phyloP scores from a whole-genome alignment of 2,113 vertebrate species.

The Marmota monax region DNA sequence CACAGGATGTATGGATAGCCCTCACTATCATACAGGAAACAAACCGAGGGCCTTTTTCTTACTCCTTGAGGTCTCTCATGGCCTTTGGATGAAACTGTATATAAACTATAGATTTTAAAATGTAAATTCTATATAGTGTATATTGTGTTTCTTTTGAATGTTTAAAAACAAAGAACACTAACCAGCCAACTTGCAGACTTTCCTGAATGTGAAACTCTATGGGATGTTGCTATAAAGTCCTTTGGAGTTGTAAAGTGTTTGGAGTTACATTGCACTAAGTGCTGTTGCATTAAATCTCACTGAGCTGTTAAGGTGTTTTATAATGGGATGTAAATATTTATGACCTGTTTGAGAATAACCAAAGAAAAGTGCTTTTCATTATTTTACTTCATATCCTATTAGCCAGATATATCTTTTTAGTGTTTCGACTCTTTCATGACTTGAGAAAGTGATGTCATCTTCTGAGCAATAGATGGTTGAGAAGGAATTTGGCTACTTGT shows the following conservation, averaged over 20 bases:
- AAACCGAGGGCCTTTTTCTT: constrained; percentile 19
- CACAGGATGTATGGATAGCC: background rate
- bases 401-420: constrained; percentile 81
- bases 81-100: constrained; percentile 42
- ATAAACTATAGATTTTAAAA: constrained; percentile 48
- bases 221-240: constrained; percentile 62
- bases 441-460: constrained; percentile 57
- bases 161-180: constrained; percentile 63
- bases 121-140: constrained; percentile 11
- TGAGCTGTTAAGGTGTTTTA: constrained; percentile 68
- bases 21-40: background rate
- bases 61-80: constrained; percentile 21
- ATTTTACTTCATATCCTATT: constrained; percentile 79
- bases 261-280: constrained; percentile 74
- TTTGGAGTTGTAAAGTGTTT: constrained; percentile 55
- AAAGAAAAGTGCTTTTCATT: constrained; percentile 84
- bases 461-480: background rate
- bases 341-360: constrained; percentile 81
- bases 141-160: constrained; percentile 46
- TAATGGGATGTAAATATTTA: constrained; percentile 84
- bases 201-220: constrained; percentile 44
- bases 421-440: constrained; percentile 71
- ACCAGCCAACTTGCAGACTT: constrained; percentile 44
- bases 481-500: constrained; percentile 56
- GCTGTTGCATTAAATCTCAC: constrained; percentile 70